These are phyloP conservation scores for Antennarius striatus DNA, from an alignment of 2,113 vertebrate genomes.

Conservation along the genomic window DNA sequence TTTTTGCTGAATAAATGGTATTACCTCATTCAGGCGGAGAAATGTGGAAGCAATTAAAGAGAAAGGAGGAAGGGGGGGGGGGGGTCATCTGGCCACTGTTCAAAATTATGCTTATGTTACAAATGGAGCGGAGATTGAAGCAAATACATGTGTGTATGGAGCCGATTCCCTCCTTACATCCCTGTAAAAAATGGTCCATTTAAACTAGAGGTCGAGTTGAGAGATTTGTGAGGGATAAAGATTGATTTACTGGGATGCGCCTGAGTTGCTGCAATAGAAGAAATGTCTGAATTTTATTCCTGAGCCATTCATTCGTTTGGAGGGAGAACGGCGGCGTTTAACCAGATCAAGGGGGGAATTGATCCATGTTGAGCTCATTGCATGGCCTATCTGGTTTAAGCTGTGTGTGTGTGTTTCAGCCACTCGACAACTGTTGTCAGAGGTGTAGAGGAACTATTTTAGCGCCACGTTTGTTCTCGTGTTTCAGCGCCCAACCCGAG, in stretches of 20 bases:
- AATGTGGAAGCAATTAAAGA: constrained; percentile 80
- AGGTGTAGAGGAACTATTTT: constrained; percentile 25
- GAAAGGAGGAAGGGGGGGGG: constrained; percentile 2
- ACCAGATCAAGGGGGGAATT: constrained; percentile 32
- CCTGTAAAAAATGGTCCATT: constrained; percentile 29
- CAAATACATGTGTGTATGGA: constrained; percentile 46
- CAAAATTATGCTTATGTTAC: constrained; percentile 58
- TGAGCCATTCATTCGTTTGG: constrained; percentile 44
- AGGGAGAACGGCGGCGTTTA: constrained; percentile 34
- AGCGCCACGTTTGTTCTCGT: constrained; percentile 16
- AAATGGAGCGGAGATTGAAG: constrained; percentile 56
- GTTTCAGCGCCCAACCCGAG: constrained; percentile 20
- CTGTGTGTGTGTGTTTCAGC: constrained; percentile 18
- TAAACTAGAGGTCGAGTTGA: constrained; percentile 43
- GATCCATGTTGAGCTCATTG: constrained; percentile 37
- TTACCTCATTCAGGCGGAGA: constrained; percentile 77
- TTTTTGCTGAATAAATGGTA: constrained; percentile 60
- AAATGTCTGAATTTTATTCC: constrained; percentile 36
- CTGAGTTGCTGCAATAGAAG: constrained; percentile 41
- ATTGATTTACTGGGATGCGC: constrained; percentile 58
- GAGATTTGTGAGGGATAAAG: constrained; percentile 49
- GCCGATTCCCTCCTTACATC: constrained; percentile 40
- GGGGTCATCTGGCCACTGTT: constrained; percentile 61
- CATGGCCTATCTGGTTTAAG: constrained; percentile 7
- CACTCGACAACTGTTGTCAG: constrained; percentile 13